These are phyloP conservation scores for Tokudaia tokunoshimensis DNA, from an alignment of 2,797 vertebrate genomes.

Conservation along the genomic window DNA sequence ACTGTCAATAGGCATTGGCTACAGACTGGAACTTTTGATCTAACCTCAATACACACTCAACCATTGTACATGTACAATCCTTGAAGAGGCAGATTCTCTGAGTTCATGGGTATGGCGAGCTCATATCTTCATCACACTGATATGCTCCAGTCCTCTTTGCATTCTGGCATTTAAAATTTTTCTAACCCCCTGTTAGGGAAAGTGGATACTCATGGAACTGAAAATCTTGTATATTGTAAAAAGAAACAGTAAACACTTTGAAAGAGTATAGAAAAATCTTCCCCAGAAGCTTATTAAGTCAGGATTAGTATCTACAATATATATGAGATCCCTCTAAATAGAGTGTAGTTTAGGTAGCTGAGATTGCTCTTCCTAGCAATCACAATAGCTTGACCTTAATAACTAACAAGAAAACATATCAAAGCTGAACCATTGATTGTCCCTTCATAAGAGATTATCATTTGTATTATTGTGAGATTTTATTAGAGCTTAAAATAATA, in stretches of 20 bases:
- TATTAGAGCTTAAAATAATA: not conserved
- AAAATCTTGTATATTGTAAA: not conserved
- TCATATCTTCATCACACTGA: not conserved
- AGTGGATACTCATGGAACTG: not conserved
- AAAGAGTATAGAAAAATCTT: not conserved
- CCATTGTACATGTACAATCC: not conserved
- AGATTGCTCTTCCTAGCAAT: not conserved
- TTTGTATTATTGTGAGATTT: not conserved
- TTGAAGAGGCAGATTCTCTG: not conserved
- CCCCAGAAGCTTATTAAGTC: not conserved
- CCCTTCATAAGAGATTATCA: not conserved
- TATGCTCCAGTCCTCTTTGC: not conserved
- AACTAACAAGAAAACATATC: not conserved
- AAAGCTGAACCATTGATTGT: not conserved
- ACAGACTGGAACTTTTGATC: not conserved
- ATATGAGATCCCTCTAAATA: not conserved
- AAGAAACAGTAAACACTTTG: not conserved
- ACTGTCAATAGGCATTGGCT: not conserved
- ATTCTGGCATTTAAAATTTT: not conserved
- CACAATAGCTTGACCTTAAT: not conserved
- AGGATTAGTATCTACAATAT: not conserved
- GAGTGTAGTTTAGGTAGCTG: not conserved
- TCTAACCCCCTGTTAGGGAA: not conserved
- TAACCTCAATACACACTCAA: not conserved
- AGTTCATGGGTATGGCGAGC: not conserved